Base-by-base conservation (phyloP, 1,140 invertebrate genomes). In the Caerostris darwini region DNA sequence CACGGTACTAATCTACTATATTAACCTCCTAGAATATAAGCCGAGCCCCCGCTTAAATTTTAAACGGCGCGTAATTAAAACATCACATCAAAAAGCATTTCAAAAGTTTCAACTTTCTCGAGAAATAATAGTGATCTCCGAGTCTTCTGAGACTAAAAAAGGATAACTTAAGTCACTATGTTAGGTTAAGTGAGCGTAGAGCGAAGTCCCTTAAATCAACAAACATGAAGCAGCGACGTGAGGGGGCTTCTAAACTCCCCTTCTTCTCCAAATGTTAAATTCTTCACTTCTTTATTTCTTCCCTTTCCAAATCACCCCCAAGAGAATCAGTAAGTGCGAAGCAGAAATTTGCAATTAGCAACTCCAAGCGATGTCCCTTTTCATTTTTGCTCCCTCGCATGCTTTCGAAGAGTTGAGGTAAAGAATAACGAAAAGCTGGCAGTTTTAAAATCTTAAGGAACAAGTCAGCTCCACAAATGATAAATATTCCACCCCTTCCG, bases 311-410 rank as follows among this genome's bases (percentile, higher is more conserved):
- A 94, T 94, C 92, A 94, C 92, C 85, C 92, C 92, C 92, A 53
- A 88, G 92, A 64, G 92, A 61, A 81, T 94, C 92, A 82, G 92
- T 89, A 94, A 94, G 34, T 94, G 92, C 85, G 92, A 94, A 94
- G 92, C 92, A 94, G 92, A 94, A 94, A 94, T 94, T 94, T 82
- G 92, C 92, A 94, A 94, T 94, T 94, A 94, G 92, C 92, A 94
- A 94, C 92, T 94, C 92, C 59, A 89, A 94, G 86, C 85, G 92
- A 58, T 88, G 92, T 94, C 67, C 61, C 53, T 89, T 94, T 94
- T 94, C 92, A 94, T 94, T 94, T 94, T 94, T 94, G 69, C 92
- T 69, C 53, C 59, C 17, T 57, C n/a, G 64, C 56, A 59, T 56
- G 89, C 71, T 69, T 89, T 56, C 61, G 58, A 82, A 54, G 88